Conservation (phyloP, 2,888 invertebrate genomes). For the Ptycholaimellus sp. region DNA sequence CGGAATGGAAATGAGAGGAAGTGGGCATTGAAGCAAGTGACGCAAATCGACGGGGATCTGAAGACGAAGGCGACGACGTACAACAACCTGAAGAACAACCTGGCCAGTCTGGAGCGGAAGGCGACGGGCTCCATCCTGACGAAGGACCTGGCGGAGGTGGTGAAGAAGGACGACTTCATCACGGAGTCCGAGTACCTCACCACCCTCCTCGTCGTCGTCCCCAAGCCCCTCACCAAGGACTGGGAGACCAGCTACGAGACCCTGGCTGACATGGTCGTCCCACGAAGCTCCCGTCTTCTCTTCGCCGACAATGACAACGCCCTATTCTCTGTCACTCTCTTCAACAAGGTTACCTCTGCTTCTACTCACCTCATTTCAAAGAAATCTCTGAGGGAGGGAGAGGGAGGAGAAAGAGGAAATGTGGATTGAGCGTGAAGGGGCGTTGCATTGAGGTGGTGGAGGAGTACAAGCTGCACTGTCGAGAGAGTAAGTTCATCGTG, state of each 20-base stretch:
- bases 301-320: slow-evolving; percentile 66
- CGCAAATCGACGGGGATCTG: slow-evolving; percentile 88
- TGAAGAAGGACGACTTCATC: slow-evolving; percentile 94
- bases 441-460: too few species aligned
- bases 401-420: too few species aligned
- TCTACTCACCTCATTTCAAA: too few species aligned
- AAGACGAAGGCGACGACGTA: slow-evolving; percentile 83
- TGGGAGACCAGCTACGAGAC: slow-evolving; percentile 79
- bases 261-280: slow-evolving; percentile 87
- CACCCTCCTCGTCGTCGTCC: slow-evolving; percentile 85
- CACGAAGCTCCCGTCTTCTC: slow-evolving; percentile 45
- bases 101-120: slow-evolving; percentile 90
- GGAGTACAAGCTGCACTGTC: slow-evolving; percentile 58
- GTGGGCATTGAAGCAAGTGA: slow-evolving; percentile 45
- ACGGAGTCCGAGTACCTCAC: slow-evolving; percentile 91
- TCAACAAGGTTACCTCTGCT: too few species aligned
- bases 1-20: too few species aligned
- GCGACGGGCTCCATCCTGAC: slow-evolving; percentile 94
- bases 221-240: slow-evolving; percentile 60
- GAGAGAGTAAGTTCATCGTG: slow-evolving; percentile 89
- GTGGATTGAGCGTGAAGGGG: too few species aligned
- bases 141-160: slow-evolving; percentile 84
- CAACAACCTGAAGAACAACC: slow-evolving; percentile 81
- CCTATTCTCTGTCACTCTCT: slow-evolving; percentile 57
- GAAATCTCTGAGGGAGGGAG: too few species aligned